Evolutionary conservation across 2,888 invertebrate species (phyloP).

Genomic region (Xestia sexstrigata): DNA sequence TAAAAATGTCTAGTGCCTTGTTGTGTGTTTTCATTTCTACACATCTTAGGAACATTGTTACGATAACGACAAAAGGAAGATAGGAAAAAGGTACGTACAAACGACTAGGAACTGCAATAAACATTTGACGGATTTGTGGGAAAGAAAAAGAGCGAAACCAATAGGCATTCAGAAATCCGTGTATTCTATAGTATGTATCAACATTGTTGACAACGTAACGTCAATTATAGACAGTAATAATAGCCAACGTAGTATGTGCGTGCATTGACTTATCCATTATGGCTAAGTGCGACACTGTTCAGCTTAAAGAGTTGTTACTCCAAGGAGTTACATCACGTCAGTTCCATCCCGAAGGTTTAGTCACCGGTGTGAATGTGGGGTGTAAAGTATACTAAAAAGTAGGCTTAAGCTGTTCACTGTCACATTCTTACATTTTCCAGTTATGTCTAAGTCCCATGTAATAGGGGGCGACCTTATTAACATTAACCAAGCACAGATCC

Average conservation of each 20-base stretch:
- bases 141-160: conserved; percentile 3
- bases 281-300: conserved; percentile 1
- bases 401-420: not conserved
- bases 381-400: not conserved
- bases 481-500: no score
- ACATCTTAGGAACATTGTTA: not conserved
- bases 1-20: not conserved
- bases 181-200: not conserved
- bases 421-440: no score
- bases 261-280: not conserved
- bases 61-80: not conserved
- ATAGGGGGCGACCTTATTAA: no score
- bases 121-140: not conserved
- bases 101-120: not conserved
- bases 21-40: not conserved
- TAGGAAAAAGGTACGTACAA: not conserved
- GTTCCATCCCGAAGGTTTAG: not conserved
- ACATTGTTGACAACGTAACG: conserved; percentile 27
- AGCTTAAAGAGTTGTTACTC: not conserved
- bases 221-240: conserved; percentile 13
- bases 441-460: no score
- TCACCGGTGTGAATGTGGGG: not conserved
- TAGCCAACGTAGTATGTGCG: not conserved
- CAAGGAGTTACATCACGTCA: not conserved
- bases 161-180: not conserved